A percentile compares a stretch with the other conserved stretches of the same genome.
Conservation (phyloP, 2,113 vertebrate genomes). For the Tenrec ecaudatus region DNA sequence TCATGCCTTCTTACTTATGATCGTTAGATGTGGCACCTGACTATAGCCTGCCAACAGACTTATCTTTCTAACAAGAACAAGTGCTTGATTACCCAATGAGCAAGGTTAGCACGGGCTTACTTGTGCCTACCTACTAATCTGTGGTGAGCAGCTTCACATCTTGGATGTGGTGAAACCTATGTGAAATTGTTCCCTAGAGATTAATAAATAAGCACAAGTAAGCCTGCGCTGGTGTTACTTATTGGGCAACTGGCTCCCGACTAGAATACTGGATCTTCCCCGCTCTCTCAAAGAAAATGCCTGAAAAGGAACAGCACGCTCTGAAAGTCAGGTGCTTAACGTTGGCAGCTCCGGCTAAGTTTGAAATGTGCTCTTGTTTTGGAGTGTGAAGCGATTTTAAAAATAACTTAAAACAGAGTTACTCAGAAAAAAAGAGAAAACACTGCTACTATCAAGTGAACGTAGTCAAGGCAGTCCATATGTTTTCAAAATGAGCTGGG, state of each 20-base stretch:
- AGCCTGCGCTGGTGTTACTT: not conserved
- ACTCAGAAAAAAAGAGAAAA: not conserved
- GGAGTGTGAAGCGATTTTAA: not conserved
- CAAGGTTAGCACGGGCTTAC: not conserved
- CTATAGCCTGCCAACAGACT: not conserved
- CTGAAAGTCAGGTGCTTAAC: not conserved
- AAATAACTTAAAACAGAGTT: not conserved
- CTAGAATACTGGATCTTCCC: not conserved
- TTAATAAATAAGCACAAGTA: not conserved
- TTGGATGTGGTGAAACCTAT: not conserved
- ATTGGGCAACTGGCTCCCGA: no score
- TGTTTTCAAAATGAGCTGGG: not conserved
- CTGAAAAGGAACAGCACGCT: not conserved
- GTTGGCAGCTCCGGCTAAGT: not conserved
- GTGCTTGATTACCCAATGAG: not conserved
- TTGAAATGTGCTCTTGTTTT: not conserved
- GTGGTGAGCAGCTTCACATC: not conserved
- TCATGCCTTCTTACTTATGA: not conserved
- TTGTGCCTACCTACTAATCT: not conserved
- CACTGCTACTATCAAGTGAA: not conserved
- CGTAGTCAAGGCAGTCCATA: not conserved
- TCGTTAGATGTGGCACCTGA: not conserved
- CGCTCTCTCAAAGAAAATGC: not conserved
- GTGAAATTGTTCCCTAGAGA: not conserved
- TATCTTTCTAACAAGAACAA: not conserved